Percentiles rank a stretch among this genome's conserved stretches.
phyloP scores from a whole-genome alignment of 2,797 vertebrate genomes.

The Lepus townsendii region DNA sequence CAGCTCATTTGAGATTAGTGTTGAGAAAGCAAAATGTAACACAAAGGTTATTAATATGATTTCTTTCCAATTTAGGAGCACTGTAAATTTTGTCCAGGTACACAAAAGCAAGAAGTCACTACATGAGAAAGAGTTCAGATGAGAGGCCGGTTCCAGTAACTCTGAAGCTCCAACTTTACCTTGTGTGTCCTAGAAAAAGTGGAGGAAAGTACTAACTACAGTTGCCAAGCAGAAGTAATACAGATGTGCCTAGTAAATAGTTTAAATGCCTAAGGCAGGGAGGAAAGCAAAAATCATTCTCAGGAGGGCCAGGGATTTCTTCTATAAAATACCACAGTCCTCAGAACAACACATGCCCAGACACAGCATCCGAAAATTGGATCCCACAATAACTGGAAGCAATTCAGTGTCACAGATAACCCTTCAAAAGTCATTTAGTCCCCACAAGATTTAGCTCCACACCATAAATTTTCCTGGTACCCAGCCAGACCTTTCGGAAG shows the following conservation, averaged over 20 bases:
- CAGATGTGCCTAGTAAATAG: not conserved
- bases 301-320: conserved; percentile 29
- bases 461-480: not conserved
- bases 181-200: not conserved
- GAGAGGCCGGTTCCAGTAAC: not conserved
- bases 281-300: conserved; percentile 18
- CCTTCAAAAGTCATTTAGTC: not conserved
- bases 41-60: not conserved
- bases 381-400: not conserved
- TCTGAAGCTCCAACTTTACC: conserved; percentile 39
- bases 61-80: not conserved
- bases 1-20: not conserved
- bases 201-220: not conserved
- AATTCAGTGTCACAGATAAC: not conserved
- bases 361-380: conserved; percentile 24
- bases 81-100: not conserved
- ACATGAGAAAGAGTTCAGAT: not conserved
- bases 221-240: not conserved
- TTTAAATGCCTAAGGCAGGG: conserved; percentile 37
- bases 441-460: not conserved
- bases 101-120: conserved; percentile 21
- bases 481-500: not conserved
- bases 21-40: conserved; percentile 47
- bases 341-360: not conserved
- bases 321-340: conserved; percentile 44